These are phyloP conservation scores for Gonatopus flavifemur DNA, from an alignment of 1,140 invertebrate species.

Conservation along the genomic window DNA sequence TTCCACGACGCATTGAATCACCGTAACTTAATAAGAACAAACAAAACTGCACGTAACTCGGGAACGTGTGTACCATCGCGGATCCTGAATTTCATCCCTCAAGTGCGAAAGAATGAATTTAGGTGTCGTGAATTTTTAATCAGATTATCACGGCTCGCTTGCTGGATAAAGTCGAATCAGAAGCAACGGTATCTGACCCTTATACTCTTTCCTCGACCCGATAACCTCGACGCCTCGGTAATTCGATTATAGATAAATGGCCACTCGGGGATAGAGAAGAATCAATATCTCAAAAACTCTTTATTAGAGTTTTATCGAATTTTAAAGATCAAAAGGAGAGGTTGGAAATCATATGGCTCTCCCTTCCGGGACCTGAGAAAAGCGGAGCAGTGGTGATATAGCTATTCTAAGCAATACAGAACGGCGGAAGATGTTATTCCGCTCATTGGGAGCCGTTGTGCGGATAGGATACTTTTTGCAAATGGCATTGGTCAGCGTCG, in stretches of 20 bases:
- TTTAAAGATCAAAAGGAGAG: no score
- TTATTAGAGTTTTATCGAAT: no score
- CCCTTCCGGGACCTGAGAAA: no score
- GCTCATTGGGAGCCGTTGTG: no score
- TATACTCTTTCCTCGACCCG: constrained; percentile 12
- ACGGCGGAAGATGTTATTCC: no score
- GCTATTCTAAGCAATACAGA: no score
- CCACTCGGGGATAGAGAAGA: constrained; percentile 2
- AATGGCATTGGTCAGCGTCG: no score
- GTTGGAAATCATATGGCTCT: no score
- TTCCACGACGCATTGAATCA: constrained; percentile 13
- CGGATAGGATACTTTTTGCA: no score
- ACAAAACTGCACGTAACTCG: background rate
- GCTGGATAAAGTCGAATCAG: constrained; percentile 11
- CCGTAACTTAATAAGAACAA: constrained; percentile 1
- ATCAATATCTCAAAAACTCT: no score
- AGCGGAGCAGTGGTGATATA: no score
- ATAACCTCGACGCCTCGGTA: constrained; percentile 22
- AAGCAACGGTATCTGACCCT: constrained; percentile 6
- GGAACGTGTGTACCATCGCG: background rate
- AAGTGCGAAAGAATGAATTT: background rate
- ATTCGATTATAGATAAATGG: constrained; percentile 20
- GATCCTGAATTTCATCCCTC: background rate
- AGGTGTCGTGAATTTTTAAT: constrained; percentile 23
- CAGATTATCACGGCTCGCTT: constrained; percentile 3